A percentile compares a stretch with the other conserved stretches of the same genome.
These are phyloP conservation scores for Synchiropus splendidus DNA, from an alignment of 2,113 vertebrate genomes.

Conservation along the genomic window DNA sequence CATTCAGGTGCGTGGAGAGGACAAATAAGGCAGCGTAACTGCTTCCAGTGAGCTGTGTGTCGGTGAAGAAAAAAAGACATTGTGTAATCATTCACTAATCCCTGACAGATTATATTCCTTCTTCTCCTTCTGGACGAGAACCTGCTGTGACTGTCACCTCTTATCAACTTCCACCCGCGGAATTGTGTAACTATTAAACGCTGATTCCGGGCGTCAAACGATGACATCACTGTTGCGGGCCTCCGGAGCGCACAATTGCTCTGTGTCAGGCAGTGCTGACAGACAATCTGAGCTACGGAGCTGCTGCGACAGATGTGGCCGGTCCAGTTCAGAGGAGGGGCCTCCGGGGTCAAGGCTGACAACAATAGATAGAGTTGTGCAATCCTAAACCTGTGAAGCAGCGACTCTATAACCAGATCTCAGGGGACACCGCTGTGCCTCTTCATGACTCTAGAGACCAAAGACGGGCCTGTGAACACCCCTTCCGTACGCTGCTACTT, in stretches of 20 bases:
- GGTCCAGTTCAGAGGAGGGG: conserved; percentile 41
- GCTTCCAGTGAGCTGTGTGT: neutral
- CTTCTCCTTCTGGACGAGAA: conserved; percentile 7
- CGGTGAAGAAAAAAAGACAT: conserved; percentile 5
- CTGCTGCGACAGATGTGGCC: conserved; percentile 53
- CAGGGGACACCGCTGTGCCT: too few relatives aligned
- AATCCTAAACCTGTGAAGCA: conserved; percentile 33
- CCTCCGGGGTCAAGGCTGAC: conserved; percentile 50
- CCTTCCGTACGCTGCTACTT: too few relatives aligned
- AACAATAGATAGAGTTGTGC: conserved; percentile 59
- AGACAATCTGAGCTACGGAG: conserved; percentile 59
- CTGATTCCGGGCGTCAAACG: conserved; percentile 30
- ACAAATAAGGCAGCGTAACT: too few relatives aligned
- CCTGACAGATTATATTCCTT: conserved; percentile 52
- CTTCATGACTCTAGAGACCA: too few relatives aligned
- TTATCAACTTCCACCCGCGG: conserved; percentile 52
- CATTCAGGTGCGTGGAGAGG: too few relatives aligned
- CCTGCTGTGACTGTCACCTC: conserved; percentile 1
- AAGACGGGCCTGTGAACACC: too few relatives aligned
- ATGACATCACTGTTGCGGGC: conserved; percentile 50
- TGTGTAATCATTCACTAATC: conserved; percentile 49
- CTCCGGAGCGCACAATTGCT: conserved; percentile 44
- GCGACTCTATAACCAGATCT: too few relatives aligned
- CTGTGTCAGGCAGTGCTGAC: conserved; percentile 44
- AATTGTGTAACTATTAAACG: conserved; percentile 44